A percentile compares a stretch with the other conserved stretches of the same genome.
phyloP scores from a whole-genome alignment of 1,140 invertebrate genomes.

The Oreohelix idahoensis region DNA sequence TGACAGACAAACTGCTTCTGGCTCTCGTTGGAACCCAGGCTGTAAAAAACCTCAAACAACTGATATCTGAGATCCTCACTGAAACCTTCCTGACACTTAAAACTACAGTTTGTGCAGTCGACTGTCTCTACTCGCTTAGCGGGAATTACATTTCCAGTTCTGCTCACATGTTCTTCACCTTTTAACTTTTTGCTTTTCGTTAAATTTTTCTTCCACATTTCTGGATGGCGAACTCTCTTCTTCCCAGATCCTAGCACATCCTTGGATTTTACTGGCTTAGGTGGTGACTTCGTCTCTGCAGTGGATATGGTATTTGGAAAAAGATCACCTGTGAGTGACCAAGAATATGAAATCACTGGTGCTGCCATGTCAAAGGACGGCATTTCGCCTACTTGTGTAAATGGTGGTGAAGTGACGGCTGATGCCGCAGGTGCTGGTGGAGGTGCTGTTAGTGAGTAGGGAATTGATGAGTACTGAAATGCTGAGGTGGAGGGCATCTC shows the following conservation, averaged over 20 bases:
- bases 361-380: neutral
- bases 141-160: slow-evolving; percentile 16
- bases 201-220: slow-evolving; percentile 31
- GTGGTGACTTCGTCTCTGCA: neutral
- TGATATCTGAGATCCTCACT: neutral
- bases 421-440: neutral
- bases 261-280: neutral
- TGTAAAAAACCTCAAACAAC: slow-evolving; percentile 19
- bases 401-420: neutral
- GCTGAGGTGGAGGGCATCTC: neutral
- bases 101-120: slow-evolving; percentile 6
- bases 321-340: neutral
- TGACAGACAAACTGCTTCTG: slow-evolving; percentile 34
- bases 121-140: slow-evolving; percentile 8
- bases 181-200: slow-evolving; percentile 14
- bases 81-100: slow-evolving; percentile 24
- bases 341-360: neutral
- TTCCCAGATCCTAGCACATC: neutral
- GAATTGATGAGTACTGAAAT: neutral
- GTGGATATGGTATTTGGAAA: neutral
- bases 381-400: neutral
- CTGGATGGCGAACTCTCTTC: slow-evolving; percentile 1
- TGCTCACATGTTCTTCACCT: slow-evolving; percentile 24
- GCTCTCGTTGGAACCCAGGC: slow-evolving; percentile 25
- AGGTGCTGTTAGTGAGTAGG: neutral